These are phyloP conservation scores for Sinohyriopsis cumingii DNA, from an alignment of 2,888 invertebrate species.

Conservation along the genomic window DNA sequence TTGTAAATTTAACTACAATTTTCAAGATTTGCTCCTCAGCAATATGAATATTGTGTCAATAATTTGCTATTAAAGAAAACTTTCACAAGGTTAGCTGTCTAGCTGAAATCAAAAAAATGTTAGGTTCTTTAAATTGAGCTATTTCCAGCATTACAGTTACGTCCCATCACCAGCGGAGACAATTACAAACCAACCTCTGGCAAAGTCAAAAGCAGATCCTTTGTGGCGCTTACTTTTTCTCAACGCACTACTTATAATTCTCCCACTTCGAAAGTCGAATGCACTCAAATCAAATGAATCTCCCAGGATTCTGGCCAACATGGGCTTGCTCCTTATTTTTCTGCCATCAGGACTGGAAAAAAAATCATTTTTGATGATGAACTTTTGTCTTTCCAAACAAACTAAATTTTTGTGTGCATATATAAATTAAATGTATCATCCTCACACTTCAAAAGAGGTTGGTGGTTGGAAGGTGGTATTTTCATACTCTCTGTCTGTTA, in stretches of 20 bases:
- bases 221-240: slow-evolving; percentile 82
- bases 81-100: too few relatives aligned
- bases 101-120: too few relatives aligned
- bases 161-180: slow-evolving; percentile 1
- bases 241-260: slow-evolving; percentile 76
- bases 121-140: too few relatives aligned
- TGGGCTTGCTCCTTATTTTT: slow-evolving; percentile 87
- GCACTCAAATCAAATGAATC: slow-evolving; percentile 85
- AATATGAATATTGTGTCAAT: too few relatives aligned
- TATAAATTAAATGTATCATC: too few relatives aligned
- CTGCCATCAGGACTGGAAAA: slow-evolving; percentile 83
- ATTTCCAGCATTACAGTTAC: too few relatives aligned
- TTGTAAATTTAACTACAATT: too few relatives aligned
- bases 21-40: too few relatives aligned
- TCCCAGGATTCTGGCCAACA: slow-evolving; percentile 84
- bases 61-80: too few relatives aligned
- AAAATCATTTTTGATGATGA: background rate
- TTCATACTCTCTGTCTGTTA: too few relatives aligned
- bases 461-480: too few relatives aligned
- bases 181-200: slow-evolving; percentile 60
- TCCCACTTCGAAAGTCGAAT: slow-evolving; percentile 88
- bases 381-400: background rate
- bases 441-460: too few relatives aligned
- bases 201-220: slow-evolving; percentile 80
- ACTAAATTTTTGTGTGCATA: background rate